These are phyloP conservation scores for Tenualosa ilisha DNA, from an alignment of 2,797 vertebrate genomes.

Conservation along the genomic window DNA sequence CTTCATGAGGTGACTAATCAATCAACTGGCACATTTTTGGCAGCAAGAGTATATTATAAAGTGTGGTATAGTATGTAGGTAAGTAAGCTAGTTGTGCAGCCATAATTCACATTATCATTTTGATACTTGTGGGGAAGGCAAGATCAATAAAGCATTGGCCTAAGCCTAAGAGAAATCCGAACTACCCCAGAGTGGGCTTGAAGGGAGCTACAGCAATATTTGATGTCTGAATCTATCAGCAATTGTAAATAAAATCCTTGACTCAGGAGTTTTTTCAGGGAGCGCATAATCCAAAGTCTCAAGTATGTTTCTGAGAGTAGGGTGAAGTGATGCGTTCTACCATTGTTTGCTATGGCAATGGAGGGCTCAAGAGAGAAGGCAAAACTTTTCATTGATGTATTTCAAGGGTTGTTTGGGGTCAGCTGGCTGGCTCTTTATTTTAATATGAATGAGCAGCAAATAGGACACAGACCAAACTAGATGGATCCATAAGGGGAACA, in stretches of 20 bases:
- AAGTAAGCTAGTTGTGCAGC: background rate
- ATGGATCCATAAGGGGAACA: background rate
- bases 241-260: background rate
- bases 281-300: background rate
- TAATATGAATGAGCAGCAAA: background rate
- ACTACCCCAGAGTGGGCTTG: background rate
- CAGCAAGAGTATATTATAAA: too few species aligned
- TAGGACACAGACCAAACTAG: background rate
- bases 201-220: background rate
- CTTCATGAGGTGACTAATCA: background rate
- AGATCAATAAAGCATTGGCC: background rate
- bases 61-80: too few species aligned
- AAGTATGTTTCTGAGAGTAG: background rate
- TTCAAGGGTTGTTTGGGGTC: background rate
- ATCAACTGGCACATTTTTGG: background rate
- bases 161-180: background rate
- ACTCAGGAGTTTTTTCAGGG: background rate
- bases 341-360: background rate
- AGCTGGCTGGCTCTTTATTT: background rate
- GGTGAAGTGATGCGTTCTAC: background rate
- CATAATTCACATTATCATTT: background rate
- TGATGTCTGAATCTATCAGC: background rate
- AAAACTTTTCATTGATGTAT: background rate
- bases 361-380: background rate
- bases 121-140: background rate